A percentile compares a stretch with the other conserved stretches of the same genome.
These are phyloP conservation scores for Neogobius melanostomus DNA, from an alignment of 2,113 vertebrate species.

Conservation along the genomic window DNA sequence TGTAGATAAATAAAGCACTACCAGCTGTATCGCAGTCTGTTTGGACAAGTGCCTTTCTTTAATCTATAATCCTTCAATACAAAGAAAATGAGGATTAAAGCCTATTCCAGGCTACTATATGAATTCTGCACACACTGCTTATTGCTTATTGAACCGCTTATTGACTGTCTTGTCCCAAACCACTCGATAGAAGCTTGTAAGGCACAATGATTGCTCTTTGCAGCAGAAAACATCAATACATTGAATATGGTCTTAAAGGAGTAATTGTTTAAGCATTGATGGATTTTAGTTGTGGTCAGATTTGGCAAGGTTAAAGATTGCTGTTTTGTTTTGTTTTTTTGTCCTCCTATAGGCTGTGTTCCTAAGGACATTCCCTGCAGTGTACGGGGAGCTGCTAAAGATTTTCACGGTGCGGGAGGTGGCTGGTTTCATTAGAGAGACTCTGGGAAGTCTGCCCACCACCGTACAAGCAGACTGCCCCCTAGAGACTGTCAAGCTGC, in stretches of 20 bases:
- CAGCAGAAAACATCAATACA: neutral
- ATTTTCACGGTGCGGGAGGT: conserved; percentile 95
- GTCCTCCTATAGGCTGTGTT: conserved; percentile 84
- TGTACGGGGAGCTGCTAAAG: conserved; percentile 93
- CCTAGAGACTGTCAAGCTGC: conserved; percentile 92
- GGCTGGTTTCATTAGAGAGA: conserved; percentile 92
- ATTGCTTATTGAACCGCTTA: neutral
- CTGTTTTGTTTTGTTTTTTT: neutral
- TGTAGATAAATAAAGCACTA: no score
- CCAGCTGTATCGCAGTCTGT: neutral
- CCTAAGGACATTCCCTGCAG: conserved; percentile 89
- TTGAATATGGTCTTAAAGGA: conserved; percentile 1
- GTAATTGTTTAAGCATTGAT: neutral
- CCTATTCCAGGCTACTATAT: neutral
- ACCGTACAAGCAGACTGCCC: conserved; percentile 87
- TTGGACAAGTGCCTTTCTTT: conserved; percentile 8
- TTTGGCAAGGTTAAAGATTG: neutral
- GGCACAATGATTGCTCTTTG: conserved; percentile 10
- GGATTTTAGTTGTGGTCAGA: neutral
- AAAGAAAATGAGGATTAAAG: conserved; percentile 5
- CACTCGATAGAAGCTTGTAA: neutral
- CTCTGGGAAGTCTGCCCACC: conserved; percentile 88
- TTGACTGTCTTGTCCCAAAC: neutral
- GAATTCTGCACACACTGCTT: neutral
- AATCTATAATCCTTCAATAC: conserved; percentile 25